Base-by-base conservation (phyloP, 2,888 invertebrate species). In the Orthonychiurus folsomi region DNA sequence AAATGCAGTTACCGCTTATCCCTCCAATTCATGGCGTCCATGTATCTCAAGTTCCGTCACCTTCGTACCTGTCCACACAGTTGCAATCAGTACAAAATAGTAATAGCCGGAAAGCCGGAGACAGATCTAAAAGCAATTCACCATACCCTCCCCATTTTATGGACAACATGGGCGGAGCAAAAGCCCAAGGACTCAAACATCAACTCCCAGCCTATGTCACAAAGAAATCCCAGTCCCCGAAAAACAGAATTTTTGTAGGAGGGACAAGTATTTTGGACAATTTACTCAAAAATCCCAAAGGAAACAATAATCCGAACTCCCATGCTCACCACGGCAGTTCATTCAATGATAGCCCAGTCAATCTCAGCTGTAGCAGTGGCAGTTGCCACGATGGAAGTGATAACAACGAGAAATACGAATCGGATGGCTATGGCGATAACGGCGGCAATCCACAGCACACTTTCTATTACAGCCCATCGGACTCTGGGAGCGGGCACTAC, bases 191-290 rank as follows among this genome's bases (percentile, higher is more conserved):
- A 59, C 63, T 66, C 24, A 66, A 66, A 24, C 69, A 68, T 56
- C 70, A 70, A 56, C 64, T 60, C 53, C 63, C 61, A 53, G 60
- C 59, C 63, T 59, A 54, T n/a, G 57, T 61, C 63, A 57, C 61
- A 54, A 65, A 65, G 25, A 65, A 63, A 57, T 50, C n/a, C n/a
- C 63, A n/a, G 60, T 63, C 66, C 26, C 65, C 68, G 21, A 68
- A 63, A 62, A 68, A 65, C 63, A 63, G 70, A 59, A 62, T 69
- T 60, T 71, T 69, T 56, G 66, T 71, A 50, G 71, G 70, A 63
- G 67, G 70, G 25, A 73, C 73, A 27, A 71, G 71, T 65, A 73
- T 73, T 69, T 66, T 73, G 68, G 73, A 73, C 64, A 73, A 73
- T 67, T 67, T 71, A 66, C 69, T 73, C 63, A 71, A 71, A 63